phyloP scores from a whole-genome alignment of 2,113 vertebrate species.

The Donacobius atricapilla region DNA sequence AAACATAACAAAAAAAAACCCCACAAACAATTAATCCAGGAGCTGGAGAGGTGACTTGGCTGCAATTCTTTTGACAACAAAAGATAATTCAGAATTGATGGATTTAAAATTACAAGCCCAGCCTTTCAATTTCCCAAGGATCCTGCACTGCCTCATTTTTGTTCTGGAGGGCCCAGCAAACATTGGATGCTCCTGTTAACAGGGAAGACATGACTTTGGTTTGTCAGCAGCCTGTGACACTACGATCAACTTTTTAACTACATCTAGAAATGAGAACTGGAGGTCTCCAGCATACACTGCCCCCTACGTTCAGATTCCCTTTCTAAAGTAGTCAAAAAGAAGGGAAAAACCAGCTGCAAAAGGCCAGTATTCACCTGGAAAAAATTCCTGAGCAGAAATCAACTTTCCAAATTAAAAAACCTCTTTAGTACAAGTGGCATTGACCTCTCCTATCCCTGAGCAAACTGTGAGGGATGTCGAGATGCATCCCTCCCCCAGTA shows the following conservation, averaged over 20 bases:
- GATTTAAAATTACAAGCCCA: not conserved
- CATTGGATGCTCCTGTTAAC: not conserved
- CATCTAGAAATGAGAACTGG: not conserved
- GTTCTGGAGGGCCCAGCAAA: not conserved
- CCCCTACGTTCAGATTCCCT: not conserved
- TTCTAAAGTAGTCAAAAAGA: not conserved
- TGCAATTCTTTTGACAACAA: not conserved
- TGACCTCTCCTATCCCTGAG: not conserved
- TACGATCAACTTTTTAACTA: not conserved
- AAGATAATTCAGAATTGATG: not conserved
- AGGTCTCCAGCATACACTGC: not conserved
- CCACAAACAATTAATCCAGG: not conserved
- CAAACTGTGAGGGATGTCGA: not conserved
- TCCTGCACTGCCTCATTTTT: not conserved
- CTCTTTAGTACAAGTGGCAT: not conserved
- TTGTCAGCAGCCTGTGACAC: not conserved
- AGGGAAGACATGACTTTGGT: not conserved
- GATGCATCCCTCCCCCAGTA: not conserved
- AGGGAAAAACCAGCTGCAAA: not conserved
- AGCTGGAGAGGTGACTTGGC: not conserved
- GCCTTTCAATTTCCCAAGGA: not conserved
- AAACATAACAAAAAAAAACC: not conserved
- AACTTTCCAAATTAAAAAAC: not conserved
- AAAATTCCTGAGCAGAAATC: not conserved
- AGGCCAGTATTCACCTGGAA: not conserved